Conservation (phyloP, 2,113 vertebrate species). For the Emberiza fucata region DNA sequence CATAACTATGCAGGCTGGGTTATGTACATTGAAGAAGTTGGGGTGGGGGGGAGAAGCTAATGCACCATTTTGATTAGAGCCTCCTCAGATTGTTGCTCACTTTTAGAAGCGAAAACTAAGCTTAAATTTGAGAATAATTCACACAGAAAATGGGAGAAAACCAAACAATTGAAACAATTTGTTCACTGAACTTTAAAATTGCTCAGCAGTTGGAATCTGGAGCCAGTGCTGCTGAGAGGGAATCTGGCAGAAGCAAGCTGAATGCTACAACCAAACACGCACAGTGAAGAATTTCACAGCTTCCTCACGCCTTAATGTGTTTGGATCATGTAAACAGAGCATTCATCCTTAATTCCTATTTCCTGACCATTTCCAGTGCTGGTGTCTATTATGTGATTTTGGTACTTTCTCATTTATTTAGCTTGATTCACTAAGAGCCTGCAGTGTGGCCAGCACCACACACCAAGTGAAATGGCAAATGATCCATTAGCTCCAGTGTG, state of each 20-base stretch:
- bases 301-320: neutral
- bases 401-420: neutral
- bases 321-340: slow-evolving; percentile 4
- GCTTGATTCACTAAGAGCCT: neutral
- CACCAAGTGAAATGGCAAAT: neutral
- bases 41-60: neutral
- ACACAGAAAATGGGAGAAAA: slow-evolving; percentile 6
- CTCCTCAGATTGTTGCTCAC: neutral
- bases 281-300: neutral
- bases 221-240: neutral
- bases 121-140: slow-evolving; percentile 20
- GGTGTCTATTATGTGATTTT: neutral
- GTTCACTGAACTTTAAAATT: slow-evolving; percentile 41
- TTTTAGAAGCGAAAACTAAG: neutral
- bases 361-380: neutral
- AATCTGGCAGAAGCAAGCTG: neutral
- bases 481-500: neutral
- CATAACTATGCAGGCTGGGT: neutral
- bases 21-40: neutral
- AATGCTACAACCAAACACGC: neutral
- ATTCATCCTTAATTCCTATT: slow-evolving; percentile 9
- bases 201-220: slow-evolving; percentile 2
- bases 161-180: slow-evolving; percentile 26
- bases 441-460: neutral
- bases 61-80: neutral